These are phyloP conservation scores for Aromia moschata DNA, from an alignment of 2,888 invertebrate genomes.

Conservation along the genomic window DNA sequence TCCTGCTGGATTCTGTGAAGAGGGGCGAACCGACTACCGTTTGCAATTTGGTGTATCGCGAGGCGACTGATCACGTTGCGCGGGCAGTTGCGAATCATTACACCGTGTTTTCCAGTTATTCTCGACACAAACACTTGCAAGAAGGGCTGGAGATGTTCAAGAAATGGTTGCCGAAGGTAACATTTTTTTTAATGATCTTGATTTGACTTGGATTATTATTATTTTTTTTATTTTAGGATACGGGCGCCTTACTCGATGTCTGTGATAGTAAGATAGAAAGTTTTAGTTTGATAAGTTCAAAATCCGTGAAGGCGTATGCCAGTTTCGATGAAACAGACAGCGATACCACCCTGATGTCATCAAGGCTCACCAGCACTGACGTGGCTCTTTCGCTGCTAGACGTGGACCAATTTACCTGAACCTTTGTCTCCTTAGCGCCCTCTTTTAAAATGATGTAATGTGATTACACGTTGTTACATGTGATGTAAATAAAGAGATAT, in stretches of 20 bases:
- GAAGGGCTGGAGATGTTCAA: slow-evolving; percentile 64
- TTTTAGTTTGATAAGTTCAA: slow-evolving; percentile 23
- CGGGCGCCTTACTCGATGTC: slow-evolving; percentile 46
- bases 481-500: neutral
- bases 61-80: slow-evolving; percentile 65
- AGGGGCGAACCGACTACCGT: slow-evolving; percentile 69
- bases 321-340: slow-evolving; percentile 42
- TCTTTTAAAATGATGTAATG: neutral
- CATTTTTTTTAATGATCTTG: too few species aligned
- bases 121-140: slow-evolving; percentile 66
- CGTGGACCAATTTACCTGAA: slow-evolving; percentile 50
- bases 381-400: slow-evolving; percentile 56
- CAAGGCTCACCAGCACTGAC: slow-evolving; percentile 53
- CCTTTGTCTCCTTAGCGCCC: neutral
- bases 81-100: slow-evolving; percentile 72
- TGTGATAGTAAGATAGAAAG: slow-evolving; percentile 50
- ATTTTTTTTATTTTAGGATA: slow-evolving; percentile 51
- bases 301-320: slow-evolving; percentile 21
- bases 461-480: neutral
- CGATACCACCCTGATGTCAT: slow-evolving; percentile 47
- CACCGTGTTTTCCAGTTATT: slow-evolving; percentile 70
- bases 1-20: slow-evolving; percentile 66
- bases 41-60: slow-evolving; percentile 72
- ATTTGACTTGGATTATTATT: too few species aligned
- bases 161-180: slow-evolving; percentile 51